Evolutionary conservation across 2,113 vertebrate genomes (phyloP).

Genomic region (Eulemur rufifrons): DNA sequence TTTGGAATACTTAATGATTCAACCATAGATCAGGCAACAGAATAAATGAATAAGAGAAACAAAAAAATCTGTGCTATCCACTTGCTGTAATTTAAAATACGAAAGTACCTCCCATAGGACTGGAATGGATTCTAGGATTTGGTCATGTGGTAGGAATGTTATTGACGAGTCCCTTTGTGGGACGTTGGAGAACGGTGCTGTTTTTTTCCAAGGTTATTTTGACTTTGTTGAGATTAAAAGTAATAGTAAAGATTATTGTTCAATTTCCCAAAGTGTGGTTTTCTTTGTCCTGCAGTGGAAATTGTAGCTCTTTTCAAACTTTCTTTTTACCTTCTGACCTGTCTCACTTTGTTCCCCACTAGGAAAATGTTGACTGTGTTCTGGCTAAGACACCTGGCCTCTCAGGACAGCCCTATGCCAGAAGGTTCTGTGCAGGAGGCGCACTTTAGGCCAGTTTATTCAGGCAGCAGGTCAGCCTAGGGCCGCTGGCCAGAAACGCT

Average conservation of each 20-base stretch:
- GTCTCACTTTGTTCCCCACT: slow-evolving; percentile 63
- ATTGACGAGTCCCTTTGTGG: neutral
- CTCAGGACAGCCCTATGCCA: neutral
- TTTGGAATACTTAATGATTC: neutral
- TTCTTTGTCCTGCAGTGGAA: slow-evolving; percentile 51
- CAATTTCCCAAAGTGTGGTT: neutral
- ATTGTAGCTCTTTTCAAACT: slow-evolving; percentile 39
- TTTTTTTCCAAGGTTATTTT: neutral
- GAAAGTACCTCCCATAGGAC: neutral
- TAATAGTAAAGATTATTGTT: slow-evolving; percentile 31
- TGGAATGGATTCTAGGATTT: neutral
- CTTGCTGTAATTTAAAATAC: neutral
- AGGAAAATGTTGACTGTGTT: slow-evolving; percentile 71
- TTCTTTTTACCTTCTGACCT: slow-evolving; percentile 53
- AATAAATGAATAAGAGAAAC: neutral
- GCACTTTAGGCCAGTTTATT: slow-evolving; percentile 8
- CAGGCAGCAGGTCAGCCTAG: slow-evolving; percentile 55
- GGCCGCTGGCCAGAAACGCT: neutral
- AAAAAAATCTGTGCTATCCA: neutral
- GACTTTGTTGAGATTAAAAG: slow-evolving; percentile 5
- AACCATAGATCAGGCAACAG: neutral
- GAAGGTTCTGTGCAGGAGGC: slow-evolving; percentile 38
- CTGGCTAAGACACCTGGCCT: slow-evolving; percentile 23
- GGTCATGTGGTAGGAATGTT: neutral
- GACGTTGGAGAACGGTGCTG: neutral